Conservation (phyloP, 2,888 invertebrate genomes). For the Drosophila cognata region DNA sequence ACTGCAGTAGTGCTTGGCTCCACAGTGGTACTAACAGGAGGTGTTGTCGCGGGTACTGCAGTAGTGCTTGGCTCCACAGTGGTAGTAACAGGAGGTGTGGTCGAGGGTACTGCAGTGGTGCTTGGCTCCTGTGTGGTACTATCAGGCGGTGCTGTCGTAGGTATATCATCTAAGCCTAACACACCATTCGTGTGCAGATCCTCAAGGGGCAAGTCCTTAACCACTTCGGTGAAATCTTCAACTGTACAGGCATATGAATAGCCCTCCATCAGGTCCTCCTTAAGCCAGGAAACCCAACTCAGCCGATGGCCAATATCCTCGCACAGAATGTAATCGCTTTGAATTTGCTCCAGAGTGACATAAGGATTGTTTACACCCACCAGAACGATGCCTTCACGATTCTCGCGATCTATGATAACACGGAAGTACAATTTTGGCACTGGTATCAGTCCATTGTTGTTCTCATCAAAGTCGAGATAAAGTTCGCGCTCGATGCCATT, state of each 20-base stretch:
- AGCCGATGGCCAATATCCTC: constrained; percentile 74
- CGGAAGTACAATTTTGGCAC: constrained; percentile 87
- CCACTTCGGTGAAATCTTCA: constrained; percentile 71
- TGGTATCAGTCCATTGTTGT: constrained; percentile 84
- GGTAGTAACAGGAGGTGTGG: background rate
- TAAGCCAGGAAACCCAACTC: constrained; percentile 76
- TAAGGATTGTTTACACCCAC: constrained; percentile 85
- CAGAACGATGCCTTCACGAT: constrained; percentile 86
- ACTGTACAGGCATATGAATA: constrained; percentile 81
- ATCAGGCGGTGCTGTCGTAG: constrained; percentile 15
- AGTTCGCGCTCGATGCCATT: constrained; percentile 81
- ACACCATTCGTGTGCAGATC: constrained; percentile 70
- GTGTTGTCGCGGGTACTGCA: background rate
- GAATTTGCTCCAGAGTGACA: constrained; percentile 68
- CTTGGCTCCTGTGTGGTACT: background rate
- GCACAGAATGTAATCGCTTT: constrained; percentile 74
- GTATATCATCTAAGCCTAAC: constrained; percentile 62
- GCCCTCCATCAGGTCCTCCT: constrained; percentile 71
- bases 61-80: constrained; percentile 1
- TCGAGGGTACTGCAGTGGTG: constrained; percentile 2
- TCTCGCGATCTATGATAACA: constrained; percentile 85
- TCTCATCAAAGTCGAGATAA: constrained; percentile 82
- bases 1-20: background rate
- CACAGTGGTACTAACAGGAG: background rate
- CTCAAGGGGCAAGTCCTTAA: constrained; percentile 71